A percentile compares a stretch with the other conserved stretches of the same genome.
Conservation (phyloP, 2,888 invertebrate species). For the Melikaiella ostensackeni region DNA sequence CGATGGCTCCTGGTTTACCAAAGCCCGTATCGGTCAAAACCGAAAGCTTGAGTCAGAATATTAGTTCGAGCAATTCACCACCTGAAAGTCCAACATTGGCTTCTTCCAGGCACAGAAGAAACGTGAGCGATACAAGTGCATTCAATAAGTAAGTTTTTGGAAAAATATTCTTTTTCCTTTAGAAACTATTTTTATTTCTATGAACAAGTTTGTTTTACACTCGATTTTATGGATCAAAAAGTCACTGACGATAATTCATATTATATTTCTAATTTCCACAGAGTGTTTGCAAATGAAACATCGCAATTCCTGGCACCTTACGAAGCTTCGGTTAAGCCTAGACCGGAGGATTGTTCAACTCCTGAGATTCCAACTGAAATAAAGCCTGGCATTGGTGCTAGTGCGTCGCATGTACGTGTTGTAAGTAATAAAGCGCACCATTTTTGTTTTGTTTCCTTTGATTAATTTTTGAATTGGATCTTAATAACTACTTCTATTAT, state of each 20-base stretch:
- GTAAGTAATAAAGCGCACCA: constrained; percentile 72
- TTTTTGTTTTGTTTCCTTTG: constrained; percentile 49
- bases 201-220: too few species aligned
- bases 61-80: constrained; percentile 72
- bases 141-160: constrained; percentile 84
- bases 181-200: too few species aligned
- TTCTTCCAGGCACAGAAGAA: constrained; percentile 84
- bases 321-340: constrained; percentile 83
- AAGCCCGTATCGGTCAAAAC: constrained; percentile 71
- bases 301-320: constrained; percentile 87
- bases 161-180: constrained; percentile 1
- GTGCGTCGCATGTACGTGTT: constrained; percentile 77
- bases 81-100: constrained; percentile 73
- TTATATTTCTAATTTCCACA: constrained; percentile 69
- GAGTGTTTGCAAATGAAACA: constrained; percentile 86
- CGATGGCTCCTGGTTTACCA: constrained; percentile 63
- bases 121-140: constrained; percentile 91
- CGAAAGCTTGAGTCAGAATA: constrained; percentile 74
- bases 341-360: constrained; percentile 76
- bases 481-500: constrained; percentile 3
- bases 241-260: not conserved
- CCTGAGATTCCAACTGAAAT: constrained; percentile 70
- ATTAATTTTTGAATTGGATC: constrained; percentile 37
- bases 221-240: too few species aligned
- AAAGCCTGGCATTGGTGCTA: constrained; percentile 72